These are phyloP conservation scores for Procambarus virginalis DNA, from an alignment of 1,140 invertebrate genomes.

Conservation along the genomic window DNA sequence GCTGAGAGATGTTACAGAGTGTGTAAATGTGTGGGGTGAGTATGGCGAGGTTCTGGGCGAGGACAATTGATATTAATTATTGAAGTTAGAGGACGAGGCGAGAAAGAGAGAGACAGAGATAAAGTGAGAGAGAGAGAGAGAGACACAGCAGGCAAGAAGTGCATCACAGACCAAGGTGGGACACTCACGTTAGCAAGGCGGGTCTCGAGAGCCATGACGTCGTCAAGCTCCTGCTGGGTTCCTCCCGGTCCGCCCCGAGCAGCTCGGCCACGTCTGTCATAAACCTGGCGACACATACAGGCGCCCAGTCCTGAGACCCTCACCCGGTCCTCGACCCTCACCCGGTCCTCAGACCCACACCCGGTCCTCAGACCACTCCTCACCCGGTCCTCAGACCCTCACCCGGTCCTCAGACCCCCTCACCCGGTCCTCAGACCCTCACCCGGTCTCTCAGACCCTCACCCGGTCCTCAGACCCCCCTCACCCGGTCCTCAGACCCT, in stretches of 20 bases:
- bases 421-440: neutral
- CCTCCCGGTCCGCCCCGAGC: conserved; percentile 81
- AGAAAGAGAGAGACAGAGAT: too few species aligned
- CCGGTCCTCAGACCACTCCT: neutral
- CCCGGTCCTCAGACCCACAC: neutral
- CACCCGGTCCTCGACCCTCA: neutral
- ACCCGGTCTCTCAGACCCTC: neutral
- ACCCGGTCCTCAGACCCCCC: neutral
- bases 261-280: conserved; percentile 85
- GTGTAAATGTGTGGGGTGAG: too few species aligned
- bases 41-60: too few species aligned
- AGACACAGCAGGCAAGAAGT: neutral
- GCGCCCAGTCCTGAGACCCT: neutral
- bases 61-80: too few species aligned
- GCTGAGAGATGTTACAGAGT: too few species aligned
- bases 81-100: too few species aligned
- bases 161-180: neutral
- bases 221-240: conserved; percentile 80
- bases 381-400: neutral
- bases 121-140: neutral
- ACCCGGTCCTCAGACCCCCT: neutral
- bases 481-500: neutral
- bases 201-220: conserved; percentile 85
- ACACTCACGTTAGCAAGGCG: conserved; percentile 83
- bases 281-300: conserved; percentile 77